phyloP scores from a whole-genome alignment of 2,113 vertebrate species.

The Apteryx mantelli region DNA sequence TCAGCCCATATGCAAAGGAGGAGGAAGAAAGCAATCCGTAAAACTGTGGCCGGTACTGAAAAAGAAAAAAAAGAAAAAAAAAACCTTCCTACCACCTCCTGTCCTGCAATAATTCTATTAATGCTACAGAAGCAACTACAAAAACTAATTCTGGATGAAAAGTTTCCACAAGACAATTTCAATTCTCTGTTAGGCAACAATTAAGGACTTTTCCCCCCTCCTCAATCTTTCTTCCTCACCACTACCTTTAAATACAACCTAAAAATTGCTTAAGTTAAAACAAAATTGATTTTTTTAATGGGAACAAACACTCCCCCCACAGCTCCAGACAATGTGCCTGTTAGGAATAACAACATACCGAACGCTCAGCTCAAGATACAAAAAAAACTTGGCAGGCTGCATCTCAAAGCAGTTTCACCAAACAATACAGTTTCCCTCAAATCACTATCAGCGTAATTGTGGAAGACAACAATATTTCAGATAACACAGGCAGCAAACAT shows the following conservation, averaged over 20 bases:
- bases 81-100: background rate
- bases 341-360: background rate
- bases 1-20: fast-evolving
- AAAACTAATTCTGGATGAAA: background rate
- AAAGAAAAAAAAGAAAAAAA: background rate
- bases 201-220: background rate
- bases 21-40: background rate
- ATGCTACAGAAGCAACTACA: background rate
- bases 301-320: background rate
- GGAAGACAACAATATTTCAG: constrained; percentile 31
- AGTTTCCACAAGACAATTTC: background rate
- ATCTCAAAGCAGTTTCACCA: constrained; percentile 12
- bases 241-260: background rate
- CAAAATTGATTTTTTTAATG: background rate
- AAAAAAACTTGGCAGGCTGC: background rate
- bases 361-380: background rate
- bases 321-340: background rate
- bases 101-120: background rate
- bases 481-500: background rate
- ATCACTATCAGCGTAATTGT: constrained; percentile 3
- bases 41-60: background rate
- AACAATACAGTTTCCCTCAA: constrained; percentile 27
- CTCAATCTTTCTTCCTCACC: background rate
- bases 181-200: background rate
- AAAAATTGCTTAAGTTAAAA: background rate